Evolutionary conservation across 2,888 invertebrate genomes (phyloP).

Genomic region (Diadegma fenestrale): DNA sequence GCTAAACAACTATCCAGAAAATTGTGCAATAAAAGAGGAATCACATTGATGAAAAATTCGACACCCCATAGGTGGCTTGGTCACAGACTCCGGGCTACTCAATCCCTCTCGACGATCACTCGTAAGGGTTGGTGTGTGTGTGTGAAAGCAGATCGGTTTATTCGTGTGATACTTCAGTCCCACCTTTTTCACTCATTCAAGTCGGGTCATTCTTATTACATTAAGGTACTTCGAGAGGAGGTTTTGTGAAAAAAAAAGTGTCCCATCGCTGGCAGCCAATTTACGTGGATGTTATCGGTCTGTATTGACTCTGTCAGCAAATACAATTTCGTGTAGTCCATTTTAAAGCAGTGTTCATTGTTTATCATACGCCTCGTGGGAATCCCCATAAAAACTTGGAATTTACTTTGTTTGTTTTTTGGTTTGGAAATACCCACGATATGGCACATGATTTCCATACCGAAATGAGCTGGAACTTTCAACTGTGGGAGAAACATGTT

Average conservation of each 20-base stretch:
- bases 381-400: not conserved
- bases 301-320: not conserved
- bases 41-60: not conserved
- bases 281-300: not conserved
- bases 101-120: not conserved
- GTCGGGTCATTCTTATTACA: not conserved
- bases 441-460: not conserved
- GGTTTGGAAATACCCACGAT: not conserved
- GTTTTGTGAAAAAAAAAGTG: not conserved
- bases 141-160: not conserved
- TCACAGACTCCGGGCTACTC: conserved; percentile 7
- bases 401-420: not conserved
- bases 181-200: not conserved
- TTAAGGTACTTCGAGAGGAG: not conserved
- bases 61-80: conserved; percentile 7
- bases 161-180: not conserved
- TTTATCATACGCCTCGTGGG: not conserved
- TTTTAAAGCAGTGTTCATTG: not conserved
- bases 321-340: not conserved
- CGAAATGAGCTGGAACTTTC: not conserved
- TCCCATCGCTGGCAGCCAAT: not conserved
- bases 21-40: not conserved
- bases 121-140: conserved; percentile 2
- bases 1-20: not conserved
- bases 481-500: not conserved